phyloP scores from a whole-genome alignment of 2,888 invertebrate genomes.

The Drosophila percnosoma region DNA sequence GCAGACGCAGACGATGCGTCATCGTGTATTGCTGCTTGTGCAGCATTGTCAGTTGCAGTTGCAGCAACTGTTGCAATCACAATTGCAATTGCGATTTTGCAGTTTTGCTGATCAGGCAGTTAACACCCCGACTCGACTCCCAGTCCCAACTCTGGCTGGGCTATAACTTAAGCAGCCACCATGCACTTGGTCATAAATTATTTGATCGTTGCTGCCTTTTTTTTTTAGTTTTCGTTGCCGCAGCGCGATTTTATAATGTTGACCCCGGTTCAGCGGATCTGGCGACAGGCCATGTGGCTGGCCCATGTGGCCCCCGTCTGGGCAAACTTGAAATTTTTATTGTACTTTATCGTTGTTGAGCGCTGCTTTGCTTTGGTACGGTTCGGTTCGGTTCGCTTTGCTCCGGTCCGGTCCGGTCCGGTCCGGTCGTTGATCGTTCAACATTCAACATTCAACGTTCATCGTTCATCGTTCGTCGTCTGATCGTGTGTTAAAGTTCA shows the following conservation, averaged over 20 bases:
- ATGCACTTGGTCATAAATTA: slow-evolving; percentile 78
- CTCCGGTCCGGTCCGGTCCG: no score
- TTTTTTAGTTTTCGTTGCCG: slow-evolving; percentile 23
- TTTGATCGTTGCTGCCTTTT: slow-evolving; percentile 71
- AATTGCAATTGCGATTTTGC: slow-evolving; percentile 41
- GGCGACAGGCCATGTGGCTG: slow-evolving; percentile 55
- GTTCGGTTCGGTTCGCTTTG: background rate
- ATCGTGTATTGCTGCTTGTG: slow-evolving; percentile 56
- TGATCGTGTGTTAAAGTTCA: slow-evolving; percentile 75
- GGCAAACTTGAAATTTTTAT: slow-evolving; percentile 76
- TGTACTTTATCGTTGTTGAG: slow-evolving; percentile 52
- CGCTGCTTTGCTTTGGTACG: slow-evolving; percentile 13
- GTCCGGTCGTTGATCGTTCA: slow-evolving; percentile 43
- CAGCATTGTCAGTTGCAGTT: slow-evolving; percentile 44
- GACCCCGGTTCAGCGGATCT: slow-evolving; percentile 74
- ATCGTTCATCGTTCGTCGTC: slow-evolving; percentile 48
- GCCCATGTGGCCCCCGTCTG: slow-evolving; percentile 33
- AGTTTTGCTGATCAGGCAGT: slow-evolving; percentile 71
- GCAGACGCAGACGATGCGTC: slow-evolving; percentile 77
- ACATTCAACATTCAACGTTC: slow-evolving; percentile 24
- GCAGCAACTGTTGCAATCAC: slow-evolving; percentile 52
- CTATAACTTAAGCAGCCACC: slow-evolving; percentile 77
- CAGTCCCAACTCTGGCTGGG: slow-evolving; percentile 43
- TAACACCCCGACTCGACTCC: slow-evolving; percentile 53
- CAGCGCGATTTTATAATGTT: slow-evolving; percentile 74